These are phyloP conservation scores for Coluber constrictor DNA, from an alignment of 2,797 vertebrate species.

Conservation along the genomic window DNA sequence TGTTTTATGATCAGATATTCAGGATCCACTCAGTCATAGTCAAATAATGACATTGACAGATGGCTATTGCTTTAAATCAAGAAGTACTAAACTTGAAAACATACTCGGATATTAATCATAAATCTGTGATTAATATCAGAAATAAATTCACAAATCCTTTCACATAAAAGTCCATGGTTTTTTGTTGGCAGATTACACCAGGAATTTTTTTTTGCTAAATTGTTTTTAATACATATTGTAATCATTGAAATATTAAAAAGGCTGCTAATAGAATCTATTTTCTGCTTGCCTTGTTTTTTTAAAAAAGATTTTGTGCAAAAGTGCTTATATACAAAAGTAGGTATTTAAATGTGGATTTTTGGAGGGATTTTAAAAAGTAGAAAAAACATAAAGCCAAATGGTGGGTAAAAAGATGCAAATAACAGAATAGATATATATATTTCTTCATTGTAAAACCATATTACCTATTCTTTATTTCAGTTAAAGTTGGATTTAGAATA, in stretches of 20 bases:
- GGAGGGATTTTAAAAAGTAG: background rate
- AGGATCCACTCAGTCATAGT: background rate
- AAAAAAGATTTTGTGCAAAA: background rate
- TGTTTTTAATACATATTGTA: background rate
- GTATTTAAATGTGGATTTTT: background rate
- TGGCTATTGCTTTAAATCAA: background rate
- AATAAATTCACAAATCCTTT: background rate
- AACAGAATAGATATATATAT: too few species aligned
- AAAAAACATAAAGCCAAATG: background rate
- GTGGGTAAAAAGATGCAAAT: background rate
- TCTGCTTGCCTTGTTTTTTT: background rate
- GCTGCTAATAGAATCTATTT: background rate
- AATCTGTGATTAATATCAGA: background rate
- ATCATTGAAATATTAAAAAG: background rate
- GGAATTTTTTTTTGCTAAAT: background rate
- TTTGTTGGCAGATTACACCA: background rate
- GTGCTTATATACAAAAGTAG: background rate
- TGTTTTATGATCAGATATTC: background rate
- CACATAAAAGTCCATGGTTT: background rate
- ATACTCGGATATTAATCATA: too few species aligned
- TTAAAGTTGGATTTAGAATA: background rate
- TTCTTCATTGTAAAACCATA: background rate
- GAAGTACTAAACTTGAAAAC: background rate
- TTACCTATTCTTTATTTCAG: background rate
- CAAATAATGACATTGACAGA: background rate